A percentile compares a stretch with the other conserved stretches of the same genome.
Evolutionary conservation across 2,113 vertebrate genomes (phyloP).

Genomic region (Perca schrenkii): DNA sequence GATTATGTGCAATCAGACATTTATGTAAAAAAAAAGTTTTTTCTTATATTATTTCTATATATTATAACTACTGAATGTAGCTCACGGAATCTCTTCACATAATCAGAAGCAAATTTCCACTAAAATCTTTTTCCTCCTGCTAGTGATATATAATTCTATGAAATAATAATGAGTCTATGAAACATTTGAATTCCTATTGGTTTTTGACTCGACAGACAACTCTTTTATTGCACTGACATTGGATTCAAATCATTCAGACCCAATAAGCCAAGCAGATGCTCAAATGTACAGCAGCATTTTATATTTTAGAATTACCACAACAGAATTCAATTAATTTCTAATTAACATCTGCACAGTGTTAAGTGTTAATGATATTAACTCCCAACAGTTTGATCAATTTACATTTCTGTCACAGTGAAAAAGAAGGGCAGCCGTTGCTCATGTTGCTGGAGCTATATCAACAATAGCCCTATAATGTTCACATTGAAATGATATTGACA

Average conservation of each 20-base stretch:
- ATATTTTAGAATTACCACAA: slow-evolving; percentile 34
- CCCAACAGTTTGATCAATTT: slow-evolving; percentile 54
- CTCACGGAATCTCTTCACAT: background rate
- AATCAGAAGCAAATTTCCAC: slow-evolving; percentile 15
- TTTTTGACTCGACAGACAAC: slow-evolving; percentile 28
- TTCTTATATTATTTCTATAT: background rate
- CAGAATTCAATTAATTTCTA: slow-evolving; percentile 53
- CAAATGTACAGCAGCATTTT: slow-evolving; percentile 27
- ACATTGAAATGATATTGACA: slow-evolving; percentile 61
- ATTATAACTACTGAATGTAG: background rate
- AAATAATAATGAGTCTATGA: slow-evolving; percentile 5
- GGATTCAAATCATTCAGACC: slow-evolving; percentile 1
- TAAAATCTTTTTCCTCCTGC: background rate
- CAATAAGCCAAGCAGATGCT: slow-evolving; percentile 1
- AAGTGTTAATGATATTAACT: slow-evolving; percentile 53
- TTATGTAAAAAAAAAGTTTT: background rate
- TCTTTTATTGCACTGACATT: slow-evolving; percentile 14
- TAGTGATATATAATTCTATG: slow-evolving; percentile 10
- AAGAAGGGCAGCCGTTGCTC: background rate
- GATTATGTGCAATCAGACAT: background rate
- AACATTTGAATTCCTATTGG: slow-evolving; percentile 11
- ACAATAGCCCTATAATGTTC: slow-evolving; percentile 17
- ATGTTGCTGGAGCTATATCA: background rate
- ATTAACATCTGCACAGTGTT: slow-evolving; percentile 61
- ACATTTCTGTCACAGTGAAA: slow-evolving; percentile 22